Evolutionary conservation across 2,888 invertebrate genomes (phyloP), one percentile per base, ranked within the genome.

Genomic region (Chymomyza fuscimana): DNA sequence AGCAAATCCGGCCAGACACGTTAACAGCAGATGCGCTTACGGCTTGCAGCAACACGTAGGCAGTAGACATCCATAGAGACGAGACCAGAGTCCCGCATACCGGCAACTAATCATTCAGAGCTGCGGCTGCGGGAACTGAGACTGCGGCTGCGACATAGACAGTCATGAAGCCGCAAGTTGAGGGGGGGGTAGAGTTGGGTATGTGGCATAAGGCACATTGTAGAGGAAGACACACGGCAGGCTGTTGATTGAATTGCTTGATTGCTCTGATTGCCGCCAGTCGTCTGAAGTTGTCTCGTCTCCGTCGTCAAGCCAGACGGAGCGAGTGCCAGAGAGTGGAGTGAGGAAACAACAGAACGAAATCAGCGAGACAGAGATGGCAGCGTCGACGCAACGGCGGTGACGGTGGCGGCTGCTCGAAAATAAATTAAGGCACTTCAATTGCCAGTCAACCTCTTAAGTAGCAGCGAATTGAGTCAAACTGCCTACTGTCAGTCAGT

Each of bases 231-330:
- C 29, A 29, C 25, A 4, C 59, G 22, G 50, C 51, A 15, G 58
- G 22, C 25, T 60, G 60, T 60, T 85, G 85, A 83, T 85, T 82
- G 82, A 83, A 83, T 85, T 81, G 81, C 82, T 81, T 81, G 83
- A 83, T 83, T 84, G 81, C 82, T 78, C 81, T 82, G 84, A 83
- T 83, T 85, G 82, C 80, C 74, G 80, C 79, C 4, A 16, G 58
- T 58, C 58, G 16, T 51, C 51, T 51, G 51, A 16, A 15, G 16
- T 54, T n/a, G 54, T 15, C 54, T 54, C 22, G 54, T 19, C 29
- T 19, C 6, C 58, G 22, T 19, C 58, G 22, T 7, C 74, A 65
- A 82, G 82, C 81, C 80, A 68, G 73, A 2, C 19, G 52, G 10
- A 16, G 52, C 25, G 25, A 25, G 25, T 25, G 25, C 25, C 25